These are phyloP conservation scores for Salminus brasiliensis DNA, from an alignment of 2,113 vertebrate genomes.

Conservation along the genomic window DNA sequence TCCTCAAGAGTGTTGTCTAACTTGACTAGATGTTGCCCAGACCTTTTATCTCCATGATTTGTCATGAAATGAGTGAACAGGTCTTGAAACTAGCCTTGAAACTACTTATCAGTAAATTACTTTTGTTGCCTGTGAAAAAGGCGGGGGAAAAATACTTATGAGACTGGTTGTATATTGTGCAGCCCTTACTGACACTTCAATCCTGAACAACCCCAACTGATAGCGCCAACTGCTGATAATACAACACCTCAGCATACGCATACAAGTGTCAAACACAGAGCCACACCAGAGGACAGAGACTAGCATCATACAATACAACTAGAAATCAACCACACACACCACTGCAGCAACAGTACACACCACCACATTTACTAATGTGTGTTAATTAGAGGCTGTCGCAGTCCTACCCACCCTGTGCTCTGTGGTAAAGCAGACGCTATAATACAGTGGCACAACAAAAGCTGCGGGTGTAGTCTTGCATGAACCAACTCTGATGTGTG, in stretches of 20 bases:
- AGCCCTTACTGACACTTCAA: too few relatives aligned
- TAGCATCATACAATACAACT: not conserved
- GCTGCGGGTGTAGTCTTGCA: not conserved
- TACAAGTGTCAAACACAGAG: not conserved
- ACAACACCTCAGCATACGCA: not conserved
- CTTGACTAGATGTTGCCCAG: too few relatives aligned
- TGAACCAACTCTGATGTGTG: not conserved
- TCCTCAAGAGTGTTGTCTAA: too few relatives aligned
- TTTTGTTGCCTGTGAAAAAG: too few relatives aligned
- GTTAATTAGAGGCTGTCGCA: not conserved
- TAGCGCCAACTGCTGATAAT: not conserved
- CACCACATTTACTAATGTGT: not conserved
- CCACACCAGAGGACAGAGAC: not conserved
- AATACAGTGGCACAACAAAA: not conserved
- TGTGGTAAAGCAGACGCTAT: not conserved
- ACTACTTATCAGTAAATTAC: too few relatives aligned
- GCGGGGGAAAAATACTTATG: too few relatives aligned
- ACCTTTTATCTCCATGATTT: too few relatives aligned
- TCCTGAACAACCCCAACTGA: too few relatives aligned
- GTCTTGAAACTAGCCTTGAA: too few relatives aligned
- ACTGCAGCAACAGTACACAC: not conserved
- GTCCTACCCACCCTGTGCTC: not conserved
- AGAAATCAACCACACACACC: too few relatives aligned
- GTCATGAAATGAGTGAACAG: too few relatives aligned
- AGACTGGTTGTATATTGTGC: too few relatives aligned